Base-by-base conservation (phyloP, 1,140 invertebrate genomes). In the Eulimnadia texana region DNA sequence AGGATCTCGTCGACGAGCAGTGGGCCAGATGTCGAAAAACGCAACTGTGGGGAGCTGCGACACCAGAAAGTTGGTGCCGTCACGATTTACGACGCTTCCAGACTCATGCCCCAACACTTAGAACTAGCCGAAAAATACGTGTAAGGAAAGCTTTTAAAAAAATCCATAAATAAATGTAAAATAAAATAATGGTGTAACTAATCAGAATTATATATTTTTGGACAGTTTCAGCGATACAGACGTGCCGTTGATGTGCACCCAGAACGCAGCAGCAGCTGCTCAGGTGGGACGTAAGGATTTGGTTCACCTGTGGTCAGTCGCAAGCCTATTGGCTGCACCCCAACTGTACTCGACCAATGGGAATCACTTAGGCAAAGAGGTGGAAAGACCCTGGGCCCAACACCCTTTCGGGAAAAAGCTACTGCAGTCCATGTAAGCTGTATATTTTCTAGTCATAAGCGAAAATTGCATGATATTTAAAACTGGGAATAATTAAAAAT, bases 321-420 rank as follows among this genome's bases (percentile, higher is more conserved):
- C 87, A 13, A 82, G 83, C 65, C 72, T 88, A 33, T 83, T 84
- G 50, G 80, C 80, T 1, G 80, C 79, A 52, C 77, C 83, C 0
- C 72, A 79, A 66, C 72, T 72, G 70, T 75, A 47, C n/a, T 24
- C 56, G 23, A 54, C 33, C 22, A 63, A 66, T 24, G 61, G 68
- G 1, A 63, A 47, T 50, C 79, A 83, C 64, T 42, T 42, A 42
- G 33, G 33, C 6, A 42, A 42, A 16, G 81, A 86, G 66, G 70
- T 72, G 16, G 81, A 82, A 66, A 78, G 81, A 66, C 81, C 82
- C 29, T 90, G 87, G 84, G 76, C 81, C 10, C 71, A 78, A 20
- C 86, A 92, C 79, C 90, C 93, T 3, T 88, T 94, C 68, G 90
- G 90, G 64, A 83, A 84, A 70, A 82, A 83, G 67, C 72, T 95